A percentile compares a stretch with the other conserved stretches of the same genome.
These are phyloP conservation scores for Halictus quadricinctus DNA, from an alignment of 2,888 invertebrate genomes.

Conservation along the genomic window DNA sequence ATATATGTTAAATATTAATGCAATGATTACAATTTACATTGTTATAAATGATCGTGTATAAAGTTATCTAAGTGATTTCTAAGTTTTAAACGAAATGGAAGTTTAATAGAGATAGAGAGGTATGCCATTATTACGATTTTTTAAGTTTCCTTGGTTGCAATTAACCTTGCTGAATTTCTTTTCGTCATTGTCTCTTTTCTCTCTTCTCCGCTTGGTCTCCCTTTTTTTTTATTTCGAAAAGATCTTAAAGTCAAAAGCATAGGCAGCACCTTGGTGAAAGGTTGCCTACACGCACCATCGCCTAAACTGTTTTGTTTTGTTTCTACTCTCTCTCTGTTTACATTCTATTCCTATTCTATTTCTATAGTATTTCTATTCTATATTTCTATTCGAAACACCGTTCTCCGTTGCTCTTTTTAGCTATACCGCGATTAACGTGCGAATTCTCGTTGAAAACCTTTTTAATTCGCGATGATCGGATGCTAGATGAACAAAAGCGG, in stretches of 20 bases:
- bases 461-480: slow-evolving; percentile 61
- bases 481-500: slow-evolving; percentile 36
- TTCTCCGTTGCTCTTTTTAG: slow-evolving; percentile 40
- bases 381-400: slow-evolving; percentile 32
- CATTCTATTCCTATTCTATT: neutral
- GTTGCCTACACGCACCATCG: slow-evolving; percentile 55
- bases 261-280: slow-evolving; percentile 42
- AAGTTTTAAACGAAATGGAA: slow-evolving; percentile 80
- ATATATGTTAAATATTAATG: slow-evolving; percentile 82
- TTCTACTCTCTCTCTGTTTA: slow-evolving; percentile 10
- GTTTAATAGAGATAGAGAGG: slow-evolving; percentile 76
- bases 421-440: slow-evolving; percentile 56
- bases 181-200: slow-evolving; percentile 6
- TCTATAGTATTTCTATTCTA: slow-evolving; percentile 37
- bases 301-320: slow-evolving; percentile 58
- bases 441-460: slow-evolving; percentile 63
- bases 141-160: slow-evolving; percentile 72
- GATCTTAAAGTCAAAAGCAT: slow-evolving; percentile 59
- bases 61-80: slow-evolving; percentile 82
- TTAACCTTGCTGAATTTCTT: slow-evolving; percentile 58
- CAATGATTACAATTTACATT: slow-evolving; percentile 82
- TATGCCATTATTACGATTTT: slow-evolving; percentile 79
- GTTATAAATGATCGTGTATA: slow-evolving; percentile 82
- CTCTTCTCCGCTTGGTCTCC: neutral
- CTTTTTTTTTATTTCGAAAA: slow-evolving; percentile 46